Evolutionary conservation across 1,140 invertebrate genomes (phyloP), one percentile per base, ranked within the genome.

Genomic region (Orussus abietinus): DNA sequence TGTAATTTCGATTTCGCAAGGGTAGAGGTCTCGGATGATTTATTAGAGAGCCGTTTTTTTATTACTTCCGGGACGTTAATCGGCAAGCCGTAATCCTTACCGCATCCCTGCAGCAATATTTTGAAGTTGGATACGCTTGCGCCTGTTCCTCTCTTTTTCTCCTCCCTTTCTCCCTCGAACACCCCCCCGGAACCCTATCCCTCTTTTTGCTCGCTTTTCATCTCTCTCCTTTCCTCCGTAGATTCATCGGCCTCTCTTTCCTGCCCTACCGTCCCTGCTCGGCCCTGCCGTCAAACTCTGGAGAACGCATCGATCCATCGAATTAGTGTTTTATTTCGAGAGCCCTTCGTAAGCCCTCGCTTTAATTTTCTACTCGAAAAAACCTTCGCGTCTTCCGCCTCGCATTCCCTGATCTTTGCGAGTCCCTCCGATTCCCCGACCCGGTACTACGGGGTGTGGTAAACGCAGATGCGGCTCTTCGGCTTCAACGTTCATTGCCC

Each of bases 351-450:
- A 55, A 62, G 53, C 61, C 55, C 42, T 45, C 46, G 55, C 57
- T 62, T 60, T 62, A 58, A 64, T 64, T 64, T 64, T 64, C 61
- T 64, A 64, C 59, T 55, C 59, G 59, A 64, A 42, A 50, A 53
- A 53, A 50, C 42, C 22, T 19, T 28, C 36, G 12, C 38, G 19
- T 35, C 34, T 33, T 42, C 28, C 28, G 33, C n/a, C n/a, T n/a
- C n/a, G 38, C 28, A 39, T 48, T 48, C 46, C 39, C 29, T 43
- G 40, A 38, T 43, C 35, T 43, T 48, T 38, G 43, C 36, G 46
- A 48, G 36, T 32, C 7, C 38, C 34, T 20, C 22, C 41, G 30
- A 45, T n/a, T n/a, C n/a, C n/a, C n/a, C n/a, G n/a, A n/a, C n/a
- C n/a, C n/a, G n/a, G n/a, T n/a, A n/a, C n/a, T n/a, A n/a, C n/a